Base-by-base conservation (phyloP, 2,888 invertebrate genomes). In the Thereva nobilitata region DNA sequence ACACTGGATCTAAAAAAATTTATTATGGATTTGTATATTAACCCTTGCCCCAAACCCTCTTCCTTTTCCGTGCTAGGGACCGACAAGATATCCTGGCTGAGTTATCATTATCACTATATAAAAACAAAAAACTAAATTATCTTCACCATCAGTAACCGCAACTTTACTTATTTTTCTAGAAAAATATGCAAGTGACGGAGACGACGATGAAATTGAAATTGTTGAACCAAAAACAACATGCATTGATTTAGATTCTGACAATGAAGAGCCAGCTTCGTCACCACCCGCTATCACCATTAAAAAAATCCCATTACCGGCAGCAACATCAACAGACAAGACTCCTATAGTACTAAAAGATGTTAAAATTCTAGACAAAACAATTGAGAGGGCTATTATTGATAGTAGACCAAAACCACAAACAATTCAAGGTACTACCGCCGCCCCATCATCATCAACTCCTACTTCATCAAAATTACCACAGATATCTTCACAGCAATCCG, bases 151-250 rank as follows among this genome's bases (percentile, higher is more conserved):
- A 34, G 12, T 41, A 38, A 42, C 8, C 41, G 10, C 53, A 63
- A 66, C 23, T 45, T 64, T 35, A 37, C 65, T 12, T 68, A 3
- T 55, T 12, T 59, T 75, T 75, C 0, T 69, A 80, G 78, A 80
- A 23, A 80, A 80, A 73, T 78, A 80, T 74, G 79, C 78, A 40
- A 79, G 77, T 67, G 79, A 80, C 57, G 78, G 76, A 63, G 80
- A 80, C 64, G 80, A 80, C 63, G 81, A 81, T 63, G 81, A 81
- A 71, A 77, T 80, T 8, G 77, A 79, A 70, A 80, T 81, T 71
- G 79, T 81, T 38, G 81, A 81, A 68, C 79, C 80, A 2, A 76
- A 80, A 72, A 79, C 79, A 0, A 79, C 80, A 66, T 76, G 78
- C 2, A 81, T 81, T 41, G 79, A 76, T 41, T 74, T 81, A 9